These are phyloP conservation scores for Pantherophis alleghaniensis DNA, from an alignment of 2,797 vertebrate species.

Conservation along the genomic window DNA sequence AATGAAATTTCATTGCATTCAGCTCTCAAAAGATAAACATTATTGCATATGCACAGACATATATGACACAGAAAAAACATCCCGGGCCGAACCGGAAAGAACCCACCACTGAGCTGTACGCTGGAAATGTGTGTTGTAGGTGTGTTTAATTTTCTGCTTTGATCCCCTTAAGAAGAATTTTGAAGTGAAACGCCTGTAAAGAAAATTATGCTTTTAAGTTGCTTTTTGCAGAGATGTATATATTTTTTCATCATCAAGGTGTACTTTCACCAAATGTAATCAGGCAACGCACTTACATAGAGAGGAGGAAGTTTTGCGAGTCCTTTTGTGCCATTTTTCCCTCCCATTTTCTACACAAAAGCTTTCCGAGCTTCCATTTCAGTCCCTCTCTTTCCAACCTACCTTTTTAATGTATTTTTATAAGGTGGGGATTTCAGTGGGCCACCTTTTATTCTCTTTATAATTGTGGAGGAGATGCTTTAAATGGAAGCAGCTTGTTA, in stretches of 20 bases:
- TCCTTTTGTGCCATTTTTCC: neutral
- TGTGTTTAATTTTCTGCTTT: slow-evolving; percentile 16
- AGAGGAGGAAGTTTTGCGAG: neutral
- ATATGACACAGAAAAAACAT: no score
- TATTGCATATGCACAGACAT: no score
- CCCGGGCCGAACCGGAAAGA: no score
- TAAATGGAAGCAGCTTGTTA: neutral
- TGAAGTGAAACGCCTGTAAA: slow-evolving; percentile 42
- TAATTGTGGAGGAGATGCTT: slow-evolving; percentile 3
- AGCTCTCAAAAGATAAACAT: no score
- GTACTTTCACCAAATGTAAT: slow-evolving; percentile 39
- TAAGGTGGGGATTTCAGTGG: neutral
- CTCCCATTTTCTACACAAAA: slow-evolving; percentile 19
- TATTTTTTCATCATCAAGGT: slow-evolving; percentile 8
- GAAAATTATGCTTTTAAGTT: slow-evolving; percentile 40
- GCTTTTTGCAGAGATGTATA: slow-evolving; percentile 34
- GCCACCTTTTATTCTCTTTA: neutral
- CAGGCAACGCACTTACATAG: neutral
- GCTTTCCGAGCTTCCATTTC: neutral
- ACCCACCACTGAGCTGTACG: neutral
- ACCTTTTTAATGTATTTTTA: slow-evolving; percentile 22
- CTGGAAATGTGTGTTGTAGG: slow-evolving; percentile 21
- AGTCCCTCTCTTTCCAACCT: neutral
- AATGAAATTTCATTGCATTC: no score
- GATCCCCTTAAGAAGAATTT: slow-evolving; percentile 28